Conservation (phyloP, 1,140 invertebrate species). For the Metaphire vulgaris region DNA sequence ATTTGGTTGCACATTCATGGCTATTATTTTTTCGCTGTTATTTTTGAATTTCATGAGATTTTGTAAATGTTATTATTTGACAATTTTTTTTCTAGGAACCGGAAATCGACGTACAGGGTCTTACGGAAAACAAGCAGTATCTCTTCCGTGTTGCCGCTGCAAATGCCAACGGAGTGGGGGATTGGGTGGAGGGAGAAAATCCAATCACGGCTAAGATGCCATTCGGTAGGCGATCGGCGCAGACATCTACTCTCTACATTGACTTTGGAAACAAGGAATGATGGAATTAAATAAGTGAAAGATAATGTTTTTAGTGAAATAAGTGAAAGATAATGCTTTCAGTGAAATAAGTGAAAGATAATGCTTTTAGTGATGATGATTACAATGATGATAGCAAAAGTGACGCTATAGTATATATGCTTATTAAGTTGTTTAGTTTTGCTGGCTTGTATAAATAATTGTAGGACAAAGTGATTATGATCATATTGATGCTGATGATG, state of each 20-base stretch:
- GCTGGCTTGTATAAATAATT: no score
- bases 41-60: no score
- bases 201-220: slow-evolving; percentile 91
- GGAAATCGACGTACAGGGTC: slow-evolving; percentile 80
- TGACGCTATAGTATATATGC: no score
- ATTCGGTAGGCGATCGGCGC: slow-evolving; percentile 72
- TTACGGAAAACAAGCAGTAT: slow-evolving; percentile 93
- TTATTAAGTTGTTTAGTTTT: no score
- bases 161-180: slow-evolving; percentile 93
- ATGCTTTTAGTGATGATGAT: neutral
- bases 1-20: no score
- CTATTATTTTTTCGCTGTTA: no score
- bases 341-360: no score
- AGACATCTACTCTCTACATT: neutral
- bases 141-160: slow-evolving; percentile 92
- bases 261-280: neutral
- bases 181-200: slow-evolving; percentile 77
- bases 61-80: no score
- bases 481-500: neutral
- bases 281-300: no score
- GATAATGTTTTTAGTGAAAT: no score
- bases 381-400: neutral
- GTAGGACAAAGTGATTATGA: no score
- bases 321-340: no score
- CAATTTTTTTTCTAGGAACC: slow-evolving; percentile 38